phyloP scores from a whole-genome alignment of 2,888 invertebrate genomes.

The Phortica magna region DNA sequence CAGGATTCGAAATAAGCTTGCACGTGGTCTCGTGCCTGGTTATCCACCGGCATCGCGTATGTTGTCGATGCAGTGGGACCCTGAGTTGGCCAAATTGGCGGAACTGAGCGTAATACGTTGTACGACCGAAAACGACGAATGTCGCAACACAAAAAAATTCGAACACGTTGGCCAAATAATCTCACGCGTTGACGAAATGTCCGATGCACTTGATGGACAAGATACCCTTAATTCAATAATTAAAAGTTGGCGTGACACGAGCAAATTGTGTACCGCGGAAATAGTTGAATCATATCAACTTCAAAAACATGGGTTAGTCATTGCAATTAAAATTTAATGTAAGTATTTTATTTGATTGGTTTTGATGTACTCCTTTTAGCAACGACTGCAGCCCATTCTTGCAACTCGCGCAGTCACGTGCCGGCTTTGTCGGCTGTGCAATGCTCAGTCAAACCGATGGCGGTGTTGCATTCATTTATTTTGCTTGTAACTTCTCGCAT shows the following conservation, averaged over 20 bases:
- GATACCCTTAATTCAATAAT: not conserved
- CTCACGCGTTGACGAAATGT: no score
- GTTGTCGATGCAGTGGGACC: constrained; percentile 48
- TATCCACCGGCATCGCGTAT: constrained; percentile 46
- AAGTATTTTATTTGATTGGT: not conserved
- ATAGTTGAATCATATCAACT: not conserved
- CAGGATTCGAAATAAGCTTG: not conserved
- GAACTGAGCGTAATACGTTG: constrained; percentile 10
- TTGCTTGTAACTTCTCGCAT: constrained; percentile 49
- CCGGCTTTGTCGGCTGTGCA: constrained; percentile 48
- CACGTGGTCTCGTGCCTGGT: not conserved
- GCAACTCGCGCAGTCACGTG: constrained; percentile 41
- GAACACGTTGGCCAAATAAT: constrained; percentile 18
- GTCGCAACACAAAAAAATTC: constrained; percentile 6
- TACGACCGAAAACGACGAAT: not conserved
- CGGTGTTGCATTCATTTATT: not conserved
- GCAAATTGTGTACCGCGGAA: not conserved
- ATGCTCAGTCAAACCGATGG: not conserved
- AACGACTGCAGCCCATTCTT: constrained; percentile 45
- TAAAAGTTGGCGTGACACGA: not conserved
- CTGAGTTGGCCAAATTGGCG: constrained; percentile 43
- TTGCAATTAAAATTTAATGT: not conserved
- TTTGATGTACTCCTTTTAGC: not conserved
- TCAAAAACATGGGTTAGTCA: no score
- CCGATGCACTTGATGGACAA: no score